Conservation (phyloP, 2,888 invertebrate genomes). For the Drosophila tripunctata region DNA sequence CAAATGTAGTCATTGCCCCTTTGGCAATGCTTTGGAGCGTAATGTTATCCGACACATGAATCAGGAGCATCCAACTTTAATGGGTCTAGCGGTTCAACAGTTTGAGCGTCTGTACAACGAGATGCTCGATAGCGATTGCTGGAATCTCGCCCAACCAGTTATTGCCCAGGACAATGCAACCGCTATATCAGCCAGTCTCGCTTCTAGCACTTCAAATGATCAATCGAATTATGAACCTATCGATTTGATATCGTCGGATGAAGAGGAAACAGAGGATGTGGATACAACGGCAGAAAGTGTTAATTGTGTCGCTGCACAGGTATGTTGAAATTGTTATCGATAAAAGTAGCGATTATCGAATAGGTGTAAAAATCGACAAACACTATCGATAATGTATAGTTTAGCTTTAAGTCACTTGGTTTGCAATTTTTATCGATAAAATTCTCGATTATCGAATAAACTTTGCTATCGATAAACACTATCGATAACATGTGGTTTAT, state of each 20-base stretch:
- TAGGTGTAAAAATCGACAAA: not conserved
- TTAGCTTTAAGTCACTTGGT: not conserved
- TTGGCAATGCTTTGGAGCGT: slow-evolving; percentile 81
- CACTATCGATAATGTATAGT: not conserved
- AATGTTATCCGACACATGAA: slow-evolving; percentile 52
- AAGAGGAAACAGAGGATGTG: slow-evolving; percentile 18
- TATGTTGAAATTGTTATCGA: not conserved
- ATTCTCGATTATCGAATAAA: slow-evolving; percentile 3
- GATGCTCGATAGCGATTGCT: slow-evolving; percentile 30
- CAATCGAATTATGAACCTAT: slow-evolving; percentile 9
- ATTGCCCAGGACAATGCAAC: not conserved
- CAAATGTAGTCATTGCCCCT: slow-evolving; percentile 89
- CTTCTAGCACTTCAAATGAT: not conserved
- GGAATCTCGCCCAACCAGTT: slow-evolving; percentile 85
- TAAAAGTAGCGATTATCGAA: slow-evolving; percentile 5
- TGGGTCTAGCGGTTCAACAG: slow-evolving; percentile 86
- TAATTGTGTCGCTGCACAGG: not conserved
- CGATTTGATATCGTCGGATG: slow-evolving; percentile 50
- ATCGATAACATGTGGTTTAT: not conserved
- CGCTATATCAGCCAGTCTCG: not conserved
- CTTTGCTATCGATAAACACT: not conserved
- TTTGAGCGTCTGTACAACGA: slow-evolving; percentile 63
- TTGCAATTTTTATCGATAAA: not conserved
- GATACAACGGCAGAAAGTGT: not conserved
- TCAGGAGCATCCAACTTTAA: not conserved